A percentile compares a stretch with the other conserved stretches of the same genome.
Conservation (phyloP, 2,113 vertebrate species). For the Halichoerus grypus region DNA sequence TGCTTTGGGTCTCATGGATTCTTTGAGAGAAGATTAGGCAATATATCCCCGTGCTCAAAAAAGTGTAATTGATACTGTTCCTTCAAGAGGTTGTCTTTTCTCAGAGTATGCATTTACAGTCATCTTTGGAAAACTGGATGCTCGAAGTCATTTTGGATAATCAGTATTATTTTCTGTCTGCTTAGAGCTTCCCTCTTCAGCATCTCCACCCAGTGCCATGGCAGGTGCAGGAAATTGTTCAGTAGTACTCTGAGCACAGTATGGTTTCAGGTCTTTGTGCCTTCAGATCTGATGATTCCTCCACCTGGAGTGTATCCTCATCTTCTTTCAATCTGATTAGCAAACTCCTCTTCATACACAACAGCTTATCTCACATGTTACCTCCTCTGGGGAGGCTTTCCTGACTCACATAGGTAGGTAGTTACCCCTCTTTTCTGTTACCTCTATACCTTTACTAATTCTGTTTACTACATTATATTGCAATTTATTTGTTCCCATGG, state of each 20-base stretch:
- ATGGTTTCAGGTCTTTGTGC: neutral
- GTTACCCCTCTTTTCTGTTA: neutral
- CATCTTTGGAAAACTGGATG: neutral
- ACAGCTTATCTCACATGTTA: neutral
- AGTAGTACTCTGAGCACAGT: neutral
- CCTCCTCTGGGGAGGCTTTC: neutral
- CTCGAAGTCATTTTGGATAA: neutral
- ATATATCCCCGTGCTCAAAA: neutral
- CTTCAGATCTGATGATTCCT: neutral
- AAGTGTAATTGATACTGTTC: neutral
- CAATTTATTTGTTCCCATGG: neutral
- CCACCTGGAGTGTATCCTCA: neutral
- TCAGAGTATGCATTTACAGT: neutral
- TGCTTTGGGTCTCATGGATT: neutral
- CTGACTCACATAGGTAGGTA: neutral
- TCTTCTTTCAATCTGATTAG: neutral
- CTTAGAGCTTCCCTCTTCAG: neutral
- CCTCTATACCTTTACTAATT: neutral
- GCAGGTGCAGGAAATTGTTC: neutral
- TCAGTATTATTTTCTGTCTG: neutral
- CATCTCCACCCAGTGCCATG: fast-evolving
- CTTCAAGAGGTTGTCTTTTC: neutral
- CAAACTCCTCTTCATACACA: neutral
- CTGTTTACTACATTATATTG: neutral
- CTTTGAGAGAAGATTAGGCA: neutral